Conservation (phyloP, 2,888 invertebrate genomes). For the Dinocampus coccinellae region DNA sequence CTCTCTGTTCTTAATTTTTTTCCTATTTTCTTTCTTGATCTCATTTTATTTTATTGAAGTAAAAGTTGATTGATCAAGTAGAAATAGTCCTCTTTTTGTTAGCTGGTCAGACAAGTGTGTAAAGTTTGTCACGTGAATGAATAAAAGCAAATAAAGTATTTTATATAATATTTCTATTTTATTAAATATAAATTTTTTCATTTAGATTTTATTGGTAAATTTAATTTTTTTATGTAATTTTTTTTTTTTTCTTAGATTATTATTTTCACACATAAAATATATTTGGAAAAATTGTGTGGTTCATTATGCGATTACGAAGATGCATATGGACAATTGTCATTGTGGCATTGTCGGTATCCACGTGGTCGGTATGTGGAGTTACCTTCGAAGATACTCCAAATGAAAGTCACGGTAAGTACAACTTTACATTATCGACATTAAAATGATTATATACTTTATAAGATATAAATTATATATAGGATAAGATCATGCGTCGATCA, state of each 20-base stretch:
- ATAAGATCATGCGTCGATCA: slow-evolving; percentile 14
- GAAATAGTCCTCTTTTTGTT: neutral
- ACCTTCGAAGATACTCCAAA: slow-evolving; percentile 57
- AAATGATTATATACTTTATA: slow-evolving; percentile 6
- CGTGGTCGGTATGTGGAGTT: slow-evolving; percentile 52
- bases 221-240: neutral
- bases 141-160: neutral
- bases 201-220: neutral
- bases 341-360: slow-evolving; percentile 52
- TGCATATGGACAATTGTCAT: slow-evolving; percentile 45
- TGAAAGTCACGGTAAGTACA: slow-evolving; percentile 51
- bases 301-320: slow-evolving; percentile 10
- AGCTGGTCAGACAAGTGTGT: too few relatives aligned
- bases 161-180: neutral
- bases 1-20: too few relatives aligned
- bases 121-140: neutral
- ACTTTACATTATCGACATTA: neutral
- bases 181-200: neutral
- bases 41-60: neutral
- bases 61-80: neutral
- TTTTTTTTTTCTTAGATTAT: neutral
- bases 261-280: neutral
- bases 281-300: neutral
- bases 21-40: too few relatives aligned
- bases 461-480: too few relatives aligned